phyloP scores from a whole-genome alignment of 2,797 vertebrate species.

The Paguma larvata region DNA sequence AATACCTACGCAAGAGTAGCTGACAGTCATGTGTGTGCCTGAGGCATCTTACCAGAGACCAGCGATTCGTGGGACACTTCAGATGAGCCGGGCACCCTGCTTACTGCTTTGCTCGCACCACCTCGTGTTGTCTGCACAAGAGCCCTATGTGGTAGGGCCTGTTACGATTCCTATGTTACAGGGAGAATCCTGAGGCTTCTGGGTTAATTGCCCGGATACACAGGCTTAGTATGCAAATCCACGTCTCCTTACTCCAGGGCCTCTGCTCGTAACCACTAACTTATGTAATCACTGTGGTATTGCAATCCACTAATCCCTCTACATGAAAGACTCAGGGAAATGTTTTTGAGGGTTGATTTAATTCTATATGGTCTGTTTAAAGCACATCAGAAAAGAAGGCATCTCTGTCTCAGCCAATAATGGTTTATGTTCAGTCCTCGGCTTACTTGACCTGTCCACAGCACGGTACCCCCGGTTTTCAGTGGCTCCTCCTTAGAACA shows the following conservation, averaged over 20 bases:
- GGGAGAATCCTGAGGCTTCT: not conserved
- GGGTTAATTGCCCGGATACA: not conserved
- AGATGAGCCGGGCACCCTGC: not conserved
- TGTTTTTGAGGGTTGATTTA: not conserved
- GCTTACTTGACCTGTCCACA: not conserved
- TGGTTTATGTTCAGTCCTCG: not conserved
- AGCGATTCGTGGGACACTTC: not conserved
- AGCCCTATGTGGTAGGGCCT: not conserved
- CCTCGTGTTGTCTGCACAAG: not conserved
- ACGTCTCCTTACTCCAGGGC: not conserved
- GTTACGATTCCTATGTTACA: not conserved
- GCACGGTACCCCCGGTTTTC: not conserved
- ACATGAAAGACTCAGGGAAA: not conserved
- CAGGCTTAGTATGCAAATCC: not conserved
- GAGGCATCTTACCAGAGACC: not conserved
- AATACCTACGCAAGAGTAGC: not conserved
- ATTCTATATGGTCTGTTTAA: constrained; percentile 2
- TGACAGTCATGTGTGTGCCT: not conserved
- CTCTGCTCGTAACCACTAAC: not conserved
- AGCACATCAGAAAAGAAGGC: not conserved
- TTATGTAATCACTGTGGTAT: not conserved
- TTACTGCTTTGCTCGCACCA: not conserved
- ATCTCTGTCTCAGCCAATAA: not conserved
- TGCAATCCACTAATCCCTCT: not conserved
- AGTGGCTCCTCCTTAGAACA: not conserved